Conservation (phyloP, 2,113 vertebrate genomes). For the Speoplatyrhinus poulsoni region DNA sequence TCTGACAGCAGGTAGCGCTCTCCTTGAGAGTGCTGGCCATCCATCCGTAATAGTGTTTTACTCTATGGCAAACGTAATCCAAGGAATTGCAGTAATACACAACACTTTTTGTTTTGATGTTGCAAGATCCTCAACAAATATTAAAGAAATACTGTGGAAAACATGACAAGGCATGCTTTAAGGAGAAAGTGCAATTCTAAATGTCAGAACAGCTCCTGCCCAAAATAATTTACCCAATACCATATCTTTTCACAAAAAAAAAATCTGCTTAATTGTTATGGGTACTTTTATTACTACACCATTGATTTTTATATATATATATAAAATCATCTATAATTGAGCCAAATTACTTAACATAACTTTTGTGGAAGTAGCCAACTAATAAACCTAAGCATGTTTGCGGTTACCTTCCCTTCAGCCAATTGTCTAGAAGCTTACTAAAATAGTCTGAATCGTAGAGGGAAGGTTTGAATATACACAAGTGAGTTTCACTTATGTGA, state of each 20-base stretch:
- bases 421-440: neutral
- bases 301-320: too few species aligned
- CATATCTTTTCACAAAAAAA: too few species aligned
- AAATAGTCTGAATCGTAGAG: conserved; percentile 1
- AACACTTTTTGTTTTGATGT: conserved; percentile 10
- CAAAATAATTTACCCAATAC: conserved; percentile 36
- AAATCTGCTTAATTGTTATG: too few species aligned
- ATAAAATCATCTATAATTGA: neutral
- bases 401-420: neutral
- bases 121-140: neutral
- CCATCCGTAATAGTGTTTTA: neutral
- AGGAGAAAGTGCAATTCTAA: conserved; percentile 61
- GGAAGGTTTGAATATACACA: conserved; percentile 5
- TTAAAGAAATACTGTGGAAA: conserved; percentile 39
- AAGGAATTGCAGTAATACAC: conserved; percentile 9
- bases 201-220: conserved; percentile 65
- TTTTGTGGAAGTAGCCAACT: neutral
- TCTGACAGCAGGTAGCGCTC: neutral
- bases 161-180: conserved; percentile 20
- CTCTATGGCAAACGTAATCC: neutral
- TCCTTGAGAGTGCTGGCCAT: neutral
- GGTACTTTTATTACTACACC: too few species aligned
- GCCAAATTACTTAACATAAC: neutral
- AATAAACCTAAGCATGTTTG: neutral
- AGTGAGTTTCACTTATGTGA: conserved; percentile 21